These are phyloP conservation scores for Gymnocypris eckloni DNA, from an alignment of 2,797 vertebrate species.

Conservation along the genomic window DNA sequence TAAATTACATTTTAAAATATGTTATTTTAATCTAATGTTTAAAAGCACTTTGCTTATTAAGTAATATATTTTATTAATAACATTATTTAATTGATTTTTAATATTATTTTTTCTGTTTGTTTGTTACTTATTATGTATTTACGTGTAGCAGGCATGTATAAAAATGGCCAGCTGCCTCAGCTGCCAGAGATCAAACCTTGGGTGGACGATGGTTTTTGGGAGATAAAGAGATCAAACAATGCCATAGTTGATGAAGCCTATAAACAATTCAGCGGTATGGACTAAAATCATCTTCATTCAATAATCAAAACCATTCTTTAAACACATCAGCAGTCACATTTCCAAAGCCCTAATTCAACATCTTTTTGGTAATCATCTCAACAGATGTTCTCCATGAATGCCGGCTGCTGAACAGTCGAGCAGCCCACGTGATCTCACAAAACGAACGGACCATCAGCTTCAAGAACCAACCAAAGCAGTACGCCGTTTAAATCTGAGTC, in stretches of 20 bases:
- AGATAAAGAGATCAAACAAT: constrained; percentile 82
- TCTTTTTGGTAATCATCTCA: constrained; percentile 9
- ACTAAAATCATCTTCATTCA: neutral
- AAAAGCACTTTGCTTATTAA: neutral
- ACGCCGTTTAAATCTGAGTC: constrained; percentile 73
- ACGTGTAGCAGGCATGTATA: constrained; percentile 77
- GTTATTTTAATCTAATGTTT: neutral
- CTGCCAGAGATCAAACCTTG: constrained; percentile 79
- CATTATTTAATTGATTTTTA: neutral
- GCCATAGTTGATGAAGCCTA: constrained; percentile 83
- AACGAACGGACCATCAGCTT: constrained; percentile 79
- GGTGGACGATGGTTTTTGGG: constrained; percentile 84
- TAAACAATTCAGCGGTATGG: constrained; percentile 82
- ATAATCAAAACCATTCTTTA: neutral
- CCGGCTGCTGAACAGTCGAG: constrained; percentile 84
- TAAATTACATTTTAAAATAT: neutral
- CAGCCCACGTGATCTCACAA: constrained; percentile 81
- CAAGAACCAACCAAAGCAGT: constrained; percentile 83
- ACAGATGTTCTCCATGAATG: constrained; percentile 85
- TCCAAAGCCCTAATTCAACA: neutral
- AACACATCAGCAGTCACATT: neutral
- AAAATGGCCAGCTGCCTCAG: constrained; percentile 80
- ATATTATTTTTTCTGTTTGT: neutral
- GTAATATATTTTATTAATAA: neutral
- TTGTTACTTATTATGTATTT: constrained; percentile 14